phyloP scores from a whole-genome alignment of 2,888 invertebrate genomes.

The Limnephilus rhombicus region DNA sequence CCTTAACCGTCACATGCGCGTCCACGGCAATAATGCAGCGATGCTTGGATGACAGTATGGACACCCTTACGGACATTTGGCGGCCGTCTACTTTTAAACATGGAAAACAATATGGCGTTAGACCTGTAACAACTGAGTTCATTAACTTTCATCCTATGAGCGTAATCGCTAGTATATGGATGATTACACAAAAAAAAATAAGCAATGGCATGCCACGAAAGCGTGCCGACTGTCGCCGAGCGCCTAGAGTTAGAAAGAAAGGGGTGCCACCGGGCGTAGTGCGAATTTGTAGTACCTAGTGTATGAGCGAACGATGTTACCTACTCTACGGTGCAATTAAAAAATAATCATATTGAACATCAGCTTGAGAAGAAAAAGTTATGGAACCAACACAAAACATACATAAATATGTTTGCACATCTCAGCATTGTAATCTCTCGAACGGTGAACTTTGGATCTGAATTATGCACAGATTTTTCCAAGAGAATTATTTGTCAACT shows the following conservation, averaged over 20 bases:
- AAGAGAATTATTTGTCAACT: background rate
- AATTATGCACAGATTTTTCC: background rate
- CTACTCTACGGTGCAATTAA: background rate
- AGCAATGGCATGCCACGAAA: no score
- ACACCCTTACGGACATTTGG: conserved; percentile 69
- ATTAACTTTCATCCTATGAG: background rate
- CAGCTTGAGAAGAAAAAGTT: background rate
- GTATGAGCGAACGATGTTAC: background rate
- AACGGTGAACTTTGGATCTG: background rate
- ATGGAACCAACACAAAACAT: background rate
- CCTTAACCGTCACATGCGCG: conserved; percentile 98
- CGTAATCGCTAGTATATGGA: background rate
- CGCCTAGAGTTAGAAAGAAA: no score
- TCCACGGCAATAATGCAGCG: conserved; percentile 87
- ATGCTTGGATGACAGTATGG: conserved; percentile 80
- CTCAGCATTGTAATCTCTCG: background rate
- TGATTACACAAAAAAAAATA: background rate
- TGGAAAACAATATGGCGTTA: background rate
- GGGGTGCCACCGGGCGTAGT: no score
- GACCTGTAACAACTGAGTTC: background rate
- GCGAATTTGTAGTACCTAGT: no score
- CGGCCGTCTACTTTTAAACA: conserved; percentile 70
- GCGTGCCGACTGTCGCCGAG: no score
- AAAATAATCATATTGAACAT: background rate
- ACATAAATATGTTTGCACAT: no score